Conservation (phyloP, 2,797 vertebrate species). For the Gambusia yucatana region DNA sequence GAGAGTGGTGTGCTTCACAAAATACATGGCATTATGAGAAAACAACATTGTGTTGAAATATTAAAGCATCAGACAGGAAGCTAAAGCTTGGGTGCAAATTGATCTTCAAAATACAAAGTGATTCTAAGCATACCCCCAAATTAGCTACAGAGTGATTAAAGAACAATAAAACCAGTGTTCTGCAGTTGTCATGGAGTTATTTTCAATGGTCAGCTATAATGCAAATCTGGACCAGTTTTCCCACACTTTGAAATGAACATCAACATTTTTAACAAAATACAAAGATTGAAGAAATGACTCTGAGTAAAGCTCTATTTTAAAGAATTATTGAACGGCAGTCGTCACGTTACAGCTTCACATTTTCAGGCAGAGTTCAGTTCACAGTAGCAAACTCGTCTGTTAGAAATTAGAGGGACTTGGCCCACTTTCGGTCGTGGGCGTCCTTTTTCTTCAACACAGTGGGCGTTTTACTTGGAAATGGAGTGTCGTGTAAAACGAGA, state of each 20-base stretch:
- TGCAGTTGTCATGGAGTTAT: neutral
- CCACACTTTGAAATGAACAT: neutral
- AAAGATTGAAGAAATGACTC: neutral
- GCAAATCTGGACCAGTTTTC: neutral
- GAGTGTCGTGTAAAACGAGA: neutral
- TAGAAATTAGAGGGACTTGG: slow-evolving; percentile 6
- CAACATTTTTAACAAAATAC: neutral
- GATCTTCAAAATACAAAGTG: neutral
- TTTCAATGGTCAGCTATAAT: neutral
- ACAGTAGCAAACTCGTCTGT: neutral
- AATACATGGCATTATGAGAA: neutral
- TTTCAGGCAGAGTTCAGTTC: neutral
- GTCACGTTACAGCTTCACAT: neutral
- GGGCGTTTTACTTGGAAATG: slow-evolving; percentile 9
- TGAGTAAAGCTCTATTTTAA: neutral
- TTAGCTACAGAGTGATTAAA: neutral
- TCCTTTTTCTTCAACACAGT: slow-evolving; percentile 3
- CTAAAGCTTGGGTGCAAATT: neutral
- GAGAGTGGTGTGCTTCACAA: neutral
- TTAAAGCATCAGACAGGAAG: neutral
- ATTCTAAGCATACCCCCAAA: neutral
- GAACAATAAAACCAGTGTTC: neutral
- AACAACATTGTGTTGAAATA: neutral
- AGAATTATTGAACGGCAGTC: neutral
- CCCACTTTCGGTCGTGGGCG: slow-evolving; percentile 5